These are phyloP conservation scores for Danaus chrysippus DNA, from an alignment of 2,888 invertebrate genomes.

Conservation along the genomic window DNA sequence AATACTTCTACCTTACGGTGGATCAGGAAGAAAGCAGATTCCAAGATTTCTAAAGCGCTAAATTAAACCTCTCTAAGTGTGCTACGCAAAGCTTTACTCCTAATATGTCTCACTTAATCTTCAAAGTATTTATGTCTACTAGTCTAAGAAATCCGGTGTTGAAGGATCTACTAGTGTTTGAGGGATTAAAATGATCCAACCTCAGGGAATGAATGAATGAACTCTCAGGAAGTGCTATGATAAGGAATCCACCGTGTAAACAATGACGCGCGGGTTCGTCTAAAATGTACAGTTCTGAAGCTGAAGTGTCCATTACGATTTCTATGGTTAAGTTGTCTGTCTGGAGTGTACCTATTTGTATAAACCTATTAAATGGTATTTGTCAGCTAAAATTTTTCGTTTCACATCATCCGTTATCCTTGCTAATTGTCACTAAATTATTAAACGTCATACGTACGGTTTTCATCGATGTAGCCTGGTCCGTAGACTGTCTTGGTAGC, in stretches of 20 bases:
- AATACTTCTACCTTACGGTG: conserved; percentile 53
- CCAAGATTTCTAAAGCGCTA: conserved; percentile 63
- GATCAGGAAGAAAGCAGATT: conserved; percentile 50
- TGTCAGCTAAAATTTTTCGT: conserved; percentile 10
- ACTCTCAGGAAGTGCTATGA: conserved; percentile 31
- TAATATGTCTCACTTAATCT: conserved; percentile 34
- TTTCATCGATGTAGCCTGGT: conserved; percentile 75
- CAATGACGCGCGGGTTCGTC: conserved; percentile 34
- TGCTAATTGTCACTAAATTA: conserved; percentile 42
- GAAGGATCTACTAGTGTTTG: conserved; percentile 28
- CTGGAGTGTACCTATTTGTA: conserved; percentile 48
- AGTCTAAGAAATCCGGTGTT: conserved; percentile 30
- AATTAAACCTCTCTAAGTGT: conserved; percentile 52
- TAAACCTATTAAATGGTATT: conserved; percentile 12
- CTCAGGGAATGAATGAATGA: conserved; percentile 34
- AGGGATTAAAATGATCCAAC: conserved; percentile 29
- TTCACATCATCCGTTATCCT: conserved; percentile 13
- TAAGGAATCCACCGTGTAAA: conserved; percentile 33
- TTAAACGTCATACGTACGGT: conserved; percentile 72
- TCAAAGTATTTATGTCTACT: conserved; percentile 25
- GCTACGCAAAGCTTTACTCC: conserved; percentile 68
- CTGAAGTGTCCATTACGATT: conserved; percentile 71
- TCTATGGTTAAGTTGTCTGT: conserved; percentile 73
- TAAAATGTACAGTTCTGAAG: conserved; percentile 63
- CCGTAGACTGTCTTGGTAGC: conserved; percentile 80